These are phyloP conservation scores for Chamaea fasciata DNA, from an alignment of 2,113 vertebrate genomes.

Conservation along the genomic window DNA sequence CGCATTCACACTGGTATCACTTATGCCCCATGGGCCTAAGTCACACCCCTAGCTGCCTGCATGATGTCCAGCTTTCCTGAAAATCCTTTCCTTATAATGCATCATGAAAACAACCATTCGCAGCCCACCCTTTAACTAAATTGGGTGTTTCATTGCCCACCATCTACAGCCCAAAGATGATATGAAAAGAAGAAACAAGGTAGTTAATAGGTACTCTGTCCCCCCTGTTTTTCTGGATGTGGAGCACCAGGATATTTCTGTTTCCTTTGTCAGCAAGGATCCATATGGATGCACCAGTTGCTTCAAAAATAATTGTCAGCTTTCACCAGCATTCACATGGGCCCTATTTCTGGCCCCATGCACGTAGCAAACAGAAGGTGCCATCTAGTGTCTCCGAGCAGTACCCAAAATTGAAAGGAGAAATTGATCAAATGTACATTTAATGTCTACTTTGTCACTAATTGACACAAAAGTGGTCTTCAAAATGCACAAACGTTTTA, in stretches of 20 bases:
- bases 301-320: conserved; percentile 65
- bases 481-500: neutral
- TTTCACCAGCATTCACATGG: conserved; percentile 38
- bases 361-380: conserved; percentile 55
- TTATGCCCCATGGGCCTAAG: neutral
- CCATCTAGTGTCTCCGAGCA: conserved; percentile 59
- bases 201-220: neutral
- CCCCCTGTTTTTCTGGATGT: neutral
- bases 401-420: neutral
- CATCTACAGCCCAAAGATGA: neutral
- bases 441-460: neutral
- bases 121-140: neutral
- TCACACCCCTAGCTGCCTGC: neutral
- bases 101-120: neutral
- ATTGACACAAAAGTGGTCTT: neutral
- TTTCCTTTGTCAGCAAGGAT: conserved; percentile 15
- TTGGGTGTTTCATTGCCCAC: neutral
- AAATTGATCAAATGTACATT: neutral
- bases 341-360: conserved; percentile 52
- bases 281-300: conserved; percentile 48
- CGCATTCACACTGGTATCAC: neutral
- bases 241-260: conserved; percentile 14
- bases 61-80: neutral
- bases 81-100: neutral
- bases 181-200: neutral